These are phyloP conservation scores for Saimiri boliviensis DNA, from an alignment of 2,113 vertebrate species.

Conservation along the genomic window DNA sequence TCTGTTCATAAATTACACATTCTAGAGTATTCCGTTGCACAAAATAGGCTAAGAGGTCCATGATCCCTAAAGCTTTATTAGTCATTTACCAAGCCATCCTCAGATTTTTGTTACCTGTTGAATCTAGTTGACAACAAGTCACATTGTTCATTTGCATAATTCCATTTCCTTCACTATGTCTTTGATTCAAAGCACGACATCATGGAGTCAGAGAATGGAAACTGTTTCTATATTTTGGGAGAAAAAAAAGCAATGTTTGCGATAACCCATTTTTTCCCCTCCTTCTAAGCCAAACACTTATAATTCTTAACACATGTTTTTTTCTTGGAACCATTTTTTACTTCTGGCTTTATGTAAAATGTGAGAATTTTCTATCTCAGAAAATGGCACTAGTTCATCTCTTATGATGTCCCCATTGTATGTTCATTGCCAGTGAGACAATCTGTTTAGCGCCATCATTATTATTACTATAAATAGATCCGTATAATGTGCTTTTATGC, in stretches of 20 bases:
- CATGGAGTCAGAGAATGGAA: constrained; percentile 59
- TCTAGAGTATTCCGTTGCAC: not conserved
- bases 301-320: constrained; percentile 59
- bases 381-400: constrained; percentile 9
- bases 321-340: constrained; percentile 69
- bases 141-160: constrained; percentile 29
- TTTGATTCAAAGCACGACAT: constrained; percentile 51
- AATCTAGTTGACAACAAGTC: constrained; percentile 45
- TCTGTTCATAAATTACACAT: not conserved
- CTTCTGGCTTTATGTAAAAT: constrained; percentile 47
- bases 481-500: not conserved
- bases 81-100: constrained; percentile 20
- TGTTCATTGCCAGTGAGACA: constrained; percentile 37
- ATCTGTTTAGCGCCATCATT: not conserved
- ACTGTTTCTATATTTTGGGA: constrained; percentile 45
- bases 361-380: constrained; percentile 61
- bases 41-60: not conserved
- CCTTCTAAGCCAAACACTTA: constrained; percentile 50
- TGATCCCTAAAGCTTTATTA: not conserved
- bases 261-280: constrained; percentile 37
- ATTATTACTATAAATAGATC: constrained; percentile 42
- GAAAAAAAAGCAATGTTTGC: constrained; percentile 50
- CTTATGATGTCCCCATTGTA: constrained; percentile 10
- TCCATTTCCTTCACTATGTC: constrained; percentile 45
- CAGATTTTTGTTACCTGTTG: constrained; percentile 63